Evolutionary conservation across 2,113 vertebrate genomes (phyloP).

Genomic region (Eleginops maclovinus): DNA sequence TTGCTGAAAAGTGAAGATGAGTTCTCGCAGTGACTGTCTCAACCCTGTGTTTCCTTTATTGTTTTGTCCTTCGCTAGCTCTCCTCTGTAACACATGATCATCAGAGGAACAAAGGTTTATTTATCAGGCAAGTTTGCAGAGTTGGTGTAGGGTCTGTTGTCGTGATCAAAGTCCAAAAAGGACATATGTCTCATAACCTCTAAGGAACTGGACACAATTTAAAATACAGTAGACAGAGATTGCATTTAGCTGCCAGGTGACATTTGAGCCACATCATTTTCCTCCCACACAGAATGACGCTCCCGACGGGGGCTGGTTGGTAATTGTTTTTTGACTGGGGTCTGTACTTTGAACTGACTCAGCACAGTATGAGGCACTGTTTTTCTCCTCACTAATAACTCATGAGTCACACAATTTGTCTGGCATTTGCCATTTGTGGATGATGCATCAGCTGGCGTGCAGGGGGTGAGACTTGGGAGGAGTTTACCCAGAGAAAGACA

Average conservation of each 20-base stretch:
- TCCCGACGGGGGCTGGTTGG: not conserved
- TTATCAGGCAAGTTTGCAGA: not conserved
- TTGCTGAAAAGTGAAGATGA: conserved; percentile 2
- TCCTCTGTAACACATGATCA: not conserved
- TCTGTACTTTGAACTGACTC: conserved; percentile 6
- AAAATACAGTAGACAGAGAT: not conserved
- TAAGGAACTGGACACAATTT: not conserved
- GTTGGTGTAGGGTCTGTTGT: not conserved
- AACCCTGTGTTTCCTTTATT: not conserved
- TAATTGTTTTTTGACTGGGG: conserved; percentile 19
- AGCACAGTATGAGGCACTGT: conserved; percentile 18
- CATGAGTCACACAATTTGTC: conserved; percentile 40
- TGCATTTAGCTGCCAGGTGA: not conserved
- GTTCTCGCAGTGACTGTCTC: not conserved
- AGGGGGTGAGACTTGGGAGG: conserved; percentile 26
- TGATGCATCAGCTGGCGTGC: conserved; percentile 28
- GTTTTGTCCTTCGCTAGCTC: not conserved
- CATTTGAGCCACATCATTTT: conserved; percentile 11
- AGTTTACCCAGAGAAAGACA: conserved; percentile 11
- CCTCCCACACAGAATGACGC: not conserved
- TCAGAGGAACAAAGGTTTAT: conserved; percentile 3
- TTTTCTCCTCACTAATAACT: conserved; percentile 16
- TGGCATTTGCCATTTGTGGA: conserved; percentile 24
- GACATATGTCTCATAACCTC: not conserved
- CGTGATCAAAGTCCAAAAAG: conserved; percentile 10